phyloP scores from a whole-genome alignment of 2,888 invertebrate species.

The Lomographa bimaculata region DNA sequence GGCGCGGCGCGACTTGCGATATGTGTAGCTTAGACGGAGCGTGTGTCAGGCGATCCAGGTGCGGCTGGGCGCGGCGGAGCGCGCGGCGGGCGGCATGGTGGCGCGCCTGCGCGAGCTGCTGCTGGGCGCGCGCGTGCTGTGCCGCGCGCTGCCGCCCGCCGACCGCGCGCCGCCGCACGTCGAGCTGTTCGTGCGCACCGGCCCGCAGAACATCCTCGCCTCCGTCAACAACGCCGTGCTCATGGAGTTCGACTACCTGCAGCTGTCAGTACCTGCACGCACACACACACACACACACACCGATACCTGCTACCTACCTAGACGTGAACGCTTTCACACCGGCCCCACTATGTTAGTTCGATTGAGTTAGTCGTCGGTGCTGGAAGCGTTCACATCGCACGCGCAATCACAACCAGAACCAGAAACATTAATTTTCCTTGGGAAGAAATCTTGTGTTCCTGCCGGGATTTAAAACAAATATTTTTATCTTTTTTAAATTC shows the following conservation, averaged over 20 bases:
- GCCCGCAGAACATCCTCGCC: constrained; percentile 85
- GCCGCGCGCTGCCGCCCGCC: constrained; percentile 56
- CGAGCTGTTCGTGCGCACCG: constrained; percentile 87
- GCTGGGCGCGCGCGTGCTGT: constrained; percentile 75
- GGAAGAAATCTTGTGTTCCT: too few relatives aligned
- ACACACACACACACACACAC: too few relatives aligned
- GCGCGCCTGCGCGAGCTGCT: constrained; percentile 84
- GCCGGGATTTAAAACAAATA: too few relatives aligned
- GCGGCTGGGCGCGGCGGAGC: constrained; percentile 83
- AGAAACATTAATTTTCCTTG: too few relatives aligned
- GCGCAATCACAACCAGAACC: too few relatives aligned
- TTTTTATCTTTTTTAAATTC: too few relatives aligned
- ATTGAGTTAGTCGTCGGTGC: too few relatives aligned
- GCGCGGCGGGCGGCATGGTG: constrained; percentile 73
- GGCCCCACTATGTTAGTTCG: too few relatives aligned
- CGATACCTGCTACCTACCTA: too few relatives aligned
- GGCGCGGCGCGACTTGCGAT: too few relatives aligned
- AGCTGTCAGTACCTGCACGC: constrained; percentile 59
- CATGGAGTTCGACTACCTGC: constrained; percentile 83
- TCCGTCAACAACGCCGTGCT: constrained; percentile 88
- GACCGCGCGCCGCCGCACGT: constrained; percentile 74
- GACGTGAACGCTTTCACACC: too few relatives aligned
- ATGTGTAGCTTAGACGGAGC: neutral
- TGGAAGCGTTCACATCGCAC: too few relatives aligned
- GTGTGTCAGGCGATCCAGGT: constrained; percentile 78